Evolutionary conservation across 37 sponge, comb jelly and placozoan species (phyloP), one percentile per base, ranked within the genome.

Genomic region (Eunapius fragilis): DNA sequence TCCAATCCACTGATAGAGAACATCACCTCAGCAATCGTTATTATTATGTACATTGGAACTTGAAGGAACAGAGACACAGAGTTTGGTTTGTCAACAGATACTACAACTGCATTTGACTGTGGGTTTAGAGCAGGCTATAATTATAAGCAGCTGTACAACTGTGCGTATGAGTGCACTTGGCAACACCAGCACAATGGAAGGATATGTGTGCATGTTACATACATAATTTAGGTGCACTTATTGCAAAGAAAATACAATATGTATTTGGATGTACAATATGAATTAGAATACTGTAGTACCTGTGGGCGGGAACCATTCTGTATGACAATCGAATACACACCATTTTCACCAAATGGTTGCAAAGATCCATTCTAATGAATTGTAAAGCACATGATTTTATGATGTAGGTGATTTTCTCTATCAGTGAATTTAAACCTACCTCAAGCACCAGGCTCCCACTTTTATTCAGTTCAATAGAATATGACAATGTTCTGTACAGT

Each of bases 1-100:
- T 99, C 98, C 74, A 99, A 81, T 34, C 98, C 99, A 25, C 95
- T 93, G 84, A 99, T 91, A 11, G 99, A 99, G 89, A 96, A 99
- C 95, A 99, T 84, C 74, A 99, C 89, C 79, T 99, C 99, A 0
- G 96, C 99, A n/a, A 91, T 94, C 17, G 99, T 99, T 80, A 99
- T 92, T 49, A 97, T 71, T 6, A 97, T 58, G 79, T 96, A 97
- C 95, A 98, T 96, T n/a, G 99, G 99, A 2, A 96, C 81, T 76
- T 96, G 98, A 27, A 93, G 79, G 36, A 95, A 92, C 17, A 98
- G 79, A n/a, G 87, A 85, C 26, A 98, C 94, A 71, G 80, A 79
- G 70, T 91, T 91, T 12, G 97, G 97, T 0, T 82, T 37, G 33
- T 87, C 78, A 33, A 95, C 73, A 58, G 58, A 17, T 71, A 78